A percentile compares a stretch with the other conserved stretches of the same genome.
phyloP scores from a whole-genome alignment of 2,888 invertebrate species.

The Hydrotaea diabolus region DNA sequence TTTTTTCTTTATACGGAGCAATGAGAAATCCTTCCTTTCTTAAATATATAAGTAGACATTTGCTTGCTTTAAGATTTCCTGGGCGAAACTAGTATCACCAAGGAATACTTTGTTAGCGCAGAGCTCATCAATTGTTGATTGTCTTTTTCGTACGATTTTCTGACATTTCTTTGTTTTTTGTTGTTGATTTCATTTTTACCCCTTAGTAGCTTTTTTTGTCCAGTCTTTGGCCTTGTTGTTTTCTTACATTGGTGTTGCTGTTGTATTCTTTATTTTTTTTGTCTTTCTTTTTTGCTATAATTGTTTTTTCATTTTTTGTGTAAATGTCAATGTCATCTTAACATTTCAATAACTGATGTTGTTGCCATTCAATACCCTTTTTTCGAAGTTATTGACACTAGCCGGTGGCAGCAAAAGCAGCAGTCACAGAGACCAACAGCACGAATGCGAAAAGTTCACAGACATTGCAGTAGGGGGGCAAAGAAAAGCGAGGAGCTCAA shows the following conservation, averaged over 20 bases:
- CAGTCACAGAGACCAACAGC: constrained; percentile 49
- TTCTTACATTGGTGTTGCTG: not conserved
- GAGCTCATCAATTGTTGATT: not conserved
- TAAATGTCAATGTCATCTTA: constrained; percentile 61
- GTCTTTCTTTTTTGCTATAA: not conserved
- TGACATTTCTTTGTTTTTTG: constrained; percentile 24
- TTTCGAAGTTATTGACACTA: constrained; percentile 40
- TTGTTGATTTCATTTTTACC: too few relatives aligned
- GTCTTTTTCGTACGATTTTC: not conserved
- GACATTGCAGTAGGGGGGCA: not conserved
- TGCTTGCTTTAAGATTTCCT: too few relatives aligned
- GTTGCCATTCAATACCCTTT: constrained; percentile 29
- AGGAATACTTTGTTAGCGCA: not conserved
- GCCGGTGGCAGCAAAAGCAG: not conserved
- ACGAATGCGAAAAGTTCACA: not conserved
- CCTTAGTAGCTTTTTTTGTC: not conserved
- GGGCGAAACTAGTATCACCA: too few relatives aligned
- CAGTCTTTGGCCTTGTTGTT: not conserved
- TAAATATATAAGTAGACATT: too few relatives aligned
- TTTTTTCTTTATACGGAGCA: too few relatives aligned
- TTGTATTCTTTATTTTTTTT: not conserved
- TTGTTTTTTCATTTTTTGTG: constrained; percentile 32
- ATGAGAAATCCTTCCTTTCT: too few relatives aligned
- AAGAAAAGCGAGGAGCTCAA: not conserved
- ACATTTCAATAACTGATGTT: not conserved